Base-by-base conservation (phyloP, 2,888 invertebrate genomes). In the Leucania comma region DNA sequence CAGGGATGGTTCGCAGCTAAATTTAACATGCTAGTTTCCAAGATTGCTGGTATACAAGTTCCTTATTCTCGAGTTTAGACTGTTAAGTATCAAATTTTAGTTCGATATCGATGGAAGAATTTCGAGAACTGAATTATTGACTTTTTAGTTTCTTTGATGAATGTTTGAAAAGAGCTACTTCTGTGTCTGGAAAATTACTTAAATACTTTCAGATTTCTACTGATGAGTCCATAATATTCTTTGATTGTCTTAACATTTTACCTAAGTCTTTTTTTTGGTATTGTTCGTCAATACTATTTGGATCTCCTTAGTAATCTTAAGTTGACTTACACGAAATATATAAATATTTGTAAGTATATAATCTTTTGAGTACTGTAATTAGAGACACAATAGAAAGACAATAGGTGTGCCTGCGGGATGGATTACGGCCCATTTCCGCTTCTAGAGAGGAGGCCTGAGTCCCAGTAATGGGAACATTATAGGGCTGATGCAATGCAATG, bases 1-100 rank as follows among this genome's bases (percentile, higher is more conserved):
- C 22, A 24, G 82, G 78, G 78, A 78, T 46, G 78, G 59, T 32
- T 81, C 22, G 9, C 24, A 38, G 82, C 59, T 71, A 66, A 81
- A 75, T 81, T 51, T 56, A 72, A 63, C 72, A 48, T 57, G 53
- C 63, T 67, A 61, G 78, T 78, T 78, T 63, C 46, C 48, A 67
- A 78, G 78, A 81, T 79, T 82, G 64, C 54, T 60, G 54, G 59
- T 50, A 6, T 29, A 66, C 56, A 50, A 26, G 54, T 62, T 65
- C 26, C 48, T 64, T 72, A 67, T 57, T 38, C 35, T 46, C 29
- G 26, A 20, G 24, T 59, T 38, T 51, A 68, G 24, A 59, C 29
- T 74, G 56, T 58, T 24, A 78, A 54, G 59, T 53, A 53, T 53
- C 24, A 53, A 29, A 26, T 35, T 12, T 0, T 17, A 26, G 46